phyloP scores from a whole-genome alignment of 2,888 invertebrate species.

The Rhynchonema sp. region DNA sequence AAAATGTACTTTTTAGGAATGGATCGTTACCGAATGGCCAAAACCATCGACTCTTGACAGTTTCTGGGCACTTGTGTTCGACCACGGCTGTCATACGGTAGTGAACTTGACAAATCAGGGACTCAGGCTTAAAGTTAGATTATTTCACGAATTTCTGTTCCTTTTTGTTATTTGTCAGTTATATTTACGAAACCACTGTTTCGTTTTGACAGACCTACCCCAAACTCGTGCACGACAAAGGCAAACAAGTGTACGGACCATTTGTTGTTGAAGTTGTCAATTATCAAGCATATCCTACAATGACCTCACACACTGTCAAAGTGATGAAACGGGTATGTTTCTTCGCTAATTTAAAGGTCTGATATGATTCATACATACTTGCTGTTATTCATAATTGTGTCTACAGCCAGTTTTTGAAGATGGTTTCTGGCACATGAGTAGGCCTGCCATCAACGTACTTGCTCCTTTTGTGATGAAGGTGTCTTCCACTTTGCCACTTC shows the following conservation, averaged over 20 bases:
- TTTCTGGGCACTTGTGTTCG: slow-evolving; percentile 93
- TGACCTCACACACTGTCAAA: slow-evolving; percentile 83
- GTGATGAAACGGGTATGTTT: slow-evolving; percentile 71
- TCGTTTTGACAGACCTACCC: slow-evolving; percentile 58
- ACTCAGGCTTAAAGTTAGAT: too few relatives aligned
- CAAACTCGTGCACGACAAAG: slow-evolving; percentile 38
- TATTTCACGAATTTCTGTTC: neutral
- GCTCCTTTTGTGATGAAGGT: too few relatives aligned
- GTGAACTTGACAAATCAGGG: slow-evolving; percentile 48
- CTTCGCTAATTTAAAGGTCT: too few relatives aligned
- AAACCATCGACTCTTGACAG: slow-evolving; percentile 73
- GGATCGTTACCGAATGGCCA: slow-evolving; percentile 99
- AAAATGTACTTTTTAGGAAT: too few relatives aligned
- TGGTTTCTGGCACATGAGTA: too few relatives aligned
- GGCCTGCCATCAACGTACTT: too few relatives aligned
- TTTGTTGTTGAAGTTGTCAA: slow-evolving; percentile 62
- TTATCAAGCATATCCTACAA: slow-evolving; percentile 77
- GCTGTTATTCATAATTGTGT: too few relatives aligned
- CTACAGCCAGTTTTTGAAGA: too few relatives aligned
- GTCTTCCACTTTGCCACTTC: too few relatives aligned
- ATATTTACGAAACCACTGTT: too few relatives aligned
- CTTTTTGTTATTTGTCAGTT: too few relatives aligned
- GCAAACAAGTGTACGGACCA: slow-evolving; percentile 26
- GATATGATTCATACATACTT: too few relatives aligned
- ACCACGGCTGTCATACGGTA: slow-evolving; percentile 87